A percentile compares a stretch with the other conserved stretches of the same genome.
phyloP scores from a whole-genome alignment of 2,113 vertebrate species.

The Conger conger region DNA sequence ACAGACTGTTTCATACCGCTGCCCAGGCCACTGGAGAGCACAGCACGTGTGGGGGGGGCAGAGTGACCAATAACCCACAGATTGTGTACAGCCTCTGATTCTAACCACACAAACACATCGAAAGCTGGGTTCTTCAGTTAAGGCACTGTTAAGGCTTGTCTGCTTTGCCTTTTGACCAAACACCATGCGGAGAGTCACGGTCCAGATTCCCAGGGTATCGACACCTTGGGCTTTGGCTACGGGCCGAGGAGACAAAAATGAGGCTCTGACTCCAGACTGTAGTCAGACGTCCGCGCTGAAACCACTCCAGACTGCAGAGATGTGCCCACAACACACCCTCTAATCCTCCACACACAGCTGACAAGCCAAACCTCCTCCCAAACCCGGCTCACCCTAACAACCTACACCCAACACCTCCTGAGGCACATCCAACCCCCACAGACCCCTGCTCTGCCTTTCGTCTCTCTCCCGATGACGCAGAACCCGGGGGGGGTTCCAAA shows the following conservation, averaged over 20 bases:
- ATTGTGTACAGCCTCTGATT: background rate
- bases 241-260: background rate
- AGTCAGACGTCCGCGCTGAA: too few relatives aligned
- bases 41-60: background rate
- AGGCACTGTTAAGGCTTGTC: background rate
- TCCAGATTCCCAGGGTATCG: background rate
- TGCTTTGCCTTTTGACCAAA: too few relatives aligned
- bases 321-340: slow-evolving; percentile 47
- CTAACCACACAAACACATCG: background rate
- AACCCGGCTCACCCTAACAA: background rate
- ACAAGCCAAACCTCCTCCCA: too few relatives aligned
- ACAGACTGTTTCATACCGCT: background rate
- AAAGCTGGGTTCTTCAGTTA: background rate
- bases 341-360: slow-evolving; percentile 38
- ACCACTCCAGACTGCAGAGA: too few relatives aligned
- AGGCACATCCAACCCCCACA: background rate
- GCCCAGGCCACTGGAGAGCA: background rate
- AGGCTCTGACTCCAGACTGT: background rate
- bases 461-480: slow-evolving; percentile 26
- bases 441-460: slow-evolving; percentile 55
- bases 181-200: background rate
- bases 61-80: too few relatives aligned
- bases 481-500: slow-evolving; percentile 48
- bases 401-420: background rate
- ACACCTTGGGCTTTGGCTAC: background rate